These are phyloP conservation scores for Trichechus manatus DNA, from an alignment of 2,113 vertebrate genomes.

Conservation along the genomic window DNA sequence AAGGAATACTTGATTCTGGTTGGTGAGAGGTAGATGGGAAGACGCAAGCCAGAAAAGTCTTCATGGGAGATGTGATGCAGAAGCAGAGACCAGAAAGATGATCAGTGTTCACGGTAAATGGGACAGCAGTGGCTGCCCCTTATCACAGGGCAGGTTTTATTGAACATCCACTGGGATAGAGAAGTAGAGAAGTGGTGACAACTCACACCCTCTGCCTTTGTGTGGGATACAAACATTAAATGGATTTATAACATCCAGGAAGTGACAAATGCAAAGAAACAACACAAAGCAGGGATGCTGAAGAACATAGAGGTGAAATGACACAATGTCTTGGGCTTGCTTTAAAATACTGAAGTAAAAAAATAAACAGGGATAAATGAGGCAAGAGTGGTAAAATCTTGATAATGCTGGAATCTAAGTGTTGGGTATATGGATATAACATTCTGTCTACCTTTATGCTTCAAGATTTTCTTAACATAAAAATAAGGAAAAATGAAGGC, in stretches of 20 bases:
- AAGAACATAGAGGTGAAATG: background rate
- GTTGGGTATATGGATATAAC: background rate
- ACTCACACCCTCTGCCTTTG: background rate
- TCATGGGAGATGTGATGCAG: background rate
- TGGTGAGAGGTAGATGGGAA: background rate
- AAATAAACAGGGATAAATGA: background rate
- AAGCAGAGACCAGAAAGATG: background rate
- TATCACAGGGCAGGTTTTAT: background rate
- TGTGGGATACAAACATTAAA: background rate
- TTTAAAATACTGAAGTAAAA: conserved; percentile 27
- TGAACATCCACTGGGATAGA: background rate
- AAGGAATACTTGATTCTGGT: background rate
- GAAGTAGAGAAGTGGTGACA: background rate
- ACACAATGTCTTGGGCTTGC: background rate
- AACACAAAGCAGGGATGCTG: background rate
- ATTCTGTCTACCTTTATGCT: background rate
- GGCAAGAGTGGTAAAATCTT: background rate
- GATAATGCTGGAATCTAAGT: background rate
- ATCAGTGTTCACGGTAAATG: background rate
- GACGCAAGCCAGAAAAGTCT: background rate
- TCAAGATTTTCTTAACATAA: conserved; percentile 25
- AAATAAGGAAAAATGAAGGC: background rate
- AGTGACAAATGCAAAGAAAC: background rate
- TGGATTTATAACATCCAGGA: background rate
- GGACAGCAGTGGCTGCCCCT: background rate